These are phyloP conservation scores for Neoarius graeffei DNA, from an alignment of 2,113 vertebrate genomes.

Conservation along the genomic window DNA sequence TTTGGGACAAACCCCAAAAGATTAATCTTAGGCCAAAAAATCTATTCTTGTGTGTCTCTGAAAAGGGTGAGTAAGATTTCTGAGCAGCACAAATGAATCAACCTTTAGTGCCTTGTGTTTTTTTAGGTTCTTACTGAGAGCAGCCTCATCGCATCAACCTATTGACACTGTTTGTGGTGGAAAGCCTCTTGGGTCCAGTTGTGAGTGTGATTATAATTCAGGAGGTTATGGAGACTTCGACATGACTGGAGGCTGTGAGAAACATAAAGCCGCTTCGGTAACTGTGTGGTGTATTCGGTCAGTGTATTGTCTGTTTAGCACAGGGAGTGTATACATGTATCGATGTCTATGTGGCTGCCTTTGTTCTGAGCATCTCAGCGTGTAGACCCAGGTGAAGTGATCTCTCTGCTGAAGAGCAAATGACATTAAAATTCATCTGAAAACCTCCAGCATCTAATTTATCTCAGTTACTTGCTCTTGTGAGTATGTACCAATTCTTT, in stretches of 20 bases:
- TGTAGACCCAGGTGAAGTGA: slow-evolving; percentile 37
- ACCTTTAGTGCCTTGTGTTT: slow-evolving; percentile 43
- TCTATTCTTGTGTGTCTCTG: slow-evolving; percentile 50
- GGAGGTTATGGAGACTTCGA: neutral
- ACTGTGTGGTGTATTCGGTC: slow-evolving; percentile 11
- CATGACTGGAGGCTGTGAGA: slow-evolving; percentile 1
- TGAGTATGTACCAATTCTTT: slow-evolving; percentile 22
- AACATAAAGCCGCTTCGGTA: slow-evolving; percentile 34
- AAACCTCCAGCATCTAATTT: slow-evolving; percentile 37
- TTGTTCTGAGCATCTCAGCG: neutral
- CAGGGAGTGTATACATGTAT: neutral
- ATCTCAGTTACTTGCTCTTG: slow-evolving; percentile 35
- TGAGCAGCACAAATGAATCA: slow-evolving; percentile 42
- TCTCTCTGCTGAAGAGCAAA: slow-evolving; percentile 41
- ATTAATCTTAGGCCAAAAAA: slow-evolving; percentile 34
- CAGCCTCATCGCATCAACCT: slow-evolving; percentile 23
- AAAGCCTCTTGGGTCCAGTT: slow-evolving; percentile 33
- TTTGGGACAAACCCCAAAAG: slow-evolving; percentile 29
- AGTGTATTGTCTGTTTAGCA: slow-evolving; percentile 20
- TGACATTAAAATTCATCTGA: slow-evolving; percentile 52
- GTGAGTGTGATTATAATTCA: slow-evolving; percentile 35
- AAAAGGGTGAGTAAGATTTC: slow-evolving; percentile 42
- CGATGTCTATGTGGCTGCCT: slow-evolving; percentile 22
- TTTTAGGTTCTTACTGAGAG: slow-evolving; percentile 6
- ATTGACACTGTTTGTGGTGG: slow-evolving; percentile 34